Evolutionary conservation across 2,113 vertebrate species (phyloP), one percentile per base, ranked within the genome.

Genomic region (Pipa parva): DNA sequence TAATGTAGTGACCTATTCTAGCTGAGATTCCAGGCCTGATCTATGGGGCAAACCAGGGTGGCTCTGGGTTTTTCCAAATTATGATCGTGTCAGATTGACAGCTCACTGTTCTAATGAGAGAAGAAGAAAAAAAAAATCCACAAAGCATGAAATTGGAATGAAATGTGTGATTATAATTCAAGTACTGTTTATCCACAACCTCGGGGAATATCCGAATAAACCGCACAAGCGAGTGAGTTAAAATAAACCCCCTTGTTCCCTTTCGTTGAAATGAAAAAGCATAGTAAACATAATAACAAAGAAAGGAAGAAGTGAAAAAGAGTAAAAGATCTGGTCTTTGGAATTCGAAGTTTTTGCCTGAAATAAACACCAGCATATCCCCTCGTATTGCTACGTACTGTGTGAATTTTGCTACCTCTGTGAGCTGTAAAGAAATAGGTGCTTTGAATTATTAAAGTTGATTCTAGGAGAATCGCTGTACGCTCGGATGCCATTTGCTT

Each of bases 151-250:
- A 90, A 91, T 90, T 82, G 78, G 85, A 89, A 88, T 88, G 87
- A 89, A 91, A 91, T 89, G 87, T 89, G 85, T 89, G 84, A 87
- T 90, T 92, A 88, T 85, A 88, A 92, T 91, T 90, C 86, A 87
- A 89, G 87, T 78, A 73, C 84, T 87, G 87, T 87, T 89, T 84
- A 82, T 80, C 72, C 82, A 72, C 81, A 84, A 80, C 89, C 83
- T 85, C 33, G 71, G 87, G 84, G 83, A 86, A 73, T 67, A 71
- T 51, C 72, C 36, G 72, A 81, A 81, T 83, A 79, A 84, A 87
- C 78, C 52, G 82, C n/a, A n/a, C n/a, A n/a, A 83, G 74, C 76
- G 68, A 81, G 81, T 64, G 80, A 88, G 80, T 77, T 79, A 77
- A n/a, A 77, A 79, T 69, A 82, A 82, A 85, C 76, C 80, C 78